Evolutionary conservation across 2,797 vertebrate species (phyloP), one percentile per base, ranked within the genome.

Genomic region (Poeciliopsis paucimaculata): DNA sequence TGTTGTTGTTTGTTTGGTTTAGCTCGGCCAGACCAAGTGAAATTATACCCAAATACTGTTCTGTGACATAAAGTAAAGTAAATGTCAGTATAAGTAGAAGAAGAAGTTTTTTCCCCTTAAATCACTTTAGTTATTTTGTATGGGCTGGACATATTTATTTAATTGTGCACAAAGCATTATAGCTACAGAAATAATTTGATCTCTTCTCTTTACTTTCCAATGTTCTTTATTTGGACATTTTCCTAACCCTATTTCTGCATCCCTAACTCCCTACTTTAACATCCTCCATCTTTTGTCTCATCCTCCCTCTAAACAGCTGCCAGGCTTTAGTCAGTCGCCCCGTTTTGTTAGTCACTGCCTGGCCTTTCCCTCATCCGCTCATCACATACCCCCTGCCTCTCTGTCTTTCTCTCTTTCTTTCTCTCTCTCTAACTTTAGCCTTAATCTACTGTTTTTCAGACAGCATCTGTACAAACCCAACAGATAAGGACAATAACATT

Each of bases 361-460:
- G 76, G 76, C 85, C 79, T 81, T 72, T 76, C 77, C 77, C 80
- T 78, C 49, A n/a, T 80, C 82, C 83, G 66, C 76, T 86, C 86
- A 73, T 85, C 84, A 75, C 81, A 83, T 84, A 73, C 31, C 82
- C 79, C 81, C 39, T 81, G 77, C 62, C 20, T 49, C 47, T 41
- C 8, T 41, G 1, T 41, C 39, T 41, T 1, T 41, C 7, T 41
- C 7, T 41, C 39, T 8, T 7, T 45, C 12, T 20, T 20, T 72
- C 80, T 60, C 11, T 13, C 28, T n/a, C 82, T 87, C 88, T 90
- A 90, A 90, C 80, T 93, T 92, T 90, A 92, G 91, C 89, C n/a
- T 80, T 90, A 92, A 93, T 94, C 91, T 89, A 80, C 82, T 79
- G 88, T 91, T 93, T 94, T 83, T 88, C 86, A 91, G 90, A 91